These are phyloP conservation scores for Leptocoma aspasia DNA, from an alignment of 2,113 vertebrate species.

Conservation along the genomic window DNA sequence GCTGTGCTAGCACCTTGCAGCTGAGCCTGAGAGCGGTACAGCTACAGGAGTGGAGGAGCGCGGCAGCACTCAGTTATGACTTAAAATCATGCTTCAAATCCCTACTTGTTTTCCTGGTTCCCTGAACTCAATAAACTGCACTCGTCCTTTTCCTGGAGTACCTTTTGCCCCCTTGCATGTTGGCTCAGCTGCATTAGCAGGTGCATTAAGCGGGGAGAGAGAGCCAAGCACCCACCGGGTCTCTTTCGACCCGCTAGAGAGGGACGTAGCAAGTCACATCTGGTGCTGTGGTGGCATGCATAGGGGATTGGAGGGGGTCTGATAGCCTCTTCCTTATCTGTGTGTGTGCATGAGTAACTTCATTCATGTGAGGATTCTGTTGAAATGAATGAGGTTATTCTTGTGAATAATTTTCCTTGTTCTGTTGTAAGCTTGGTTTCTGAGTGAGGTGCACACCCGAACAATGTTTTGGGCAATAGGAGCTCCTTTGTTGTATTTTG, in stretches of 20 bases:
- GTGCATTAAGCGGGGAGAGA: neutral
- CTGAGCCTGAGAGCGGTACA: neutral
- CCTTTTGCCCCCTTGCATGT: neutral
- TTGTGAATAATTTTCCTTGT: neutral
- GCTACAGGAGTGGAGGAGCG: neutral
- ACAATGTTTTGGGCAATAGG: neutral
- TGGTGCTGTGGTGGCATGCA: neutral
- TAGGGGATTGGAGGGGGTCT: neutral
- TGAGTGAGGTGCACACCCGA: neutral
- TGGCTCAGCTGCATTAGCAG: neutral
- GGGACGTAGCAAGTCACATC: neutral
- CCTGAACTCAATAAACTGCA: neutral
- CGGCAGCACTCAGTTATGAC: neutral
- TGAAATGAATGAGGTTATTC: neutral
- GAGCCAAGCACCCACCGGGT: neutral
- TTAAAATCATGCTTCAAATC: neutral
- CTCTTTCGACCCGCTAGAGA: neutral
- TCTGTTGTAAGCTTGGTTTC: neutral
- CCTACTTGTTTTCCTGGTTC: neutral
- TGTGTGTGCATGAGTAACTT: neutral
- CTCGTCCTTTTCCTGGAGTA: neutral
- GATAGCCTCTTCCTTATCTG: neutral
- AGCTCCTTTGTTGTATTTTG: neutral
- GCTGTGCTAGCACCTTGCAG: neutral
- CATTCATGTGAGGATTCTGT: neutral